Percentiles rank a stretch among this genome's conserved stretches.
Conservation (phyloP, 2,888 invertebrate species). For the Trichopoda pennipes region DNA sequence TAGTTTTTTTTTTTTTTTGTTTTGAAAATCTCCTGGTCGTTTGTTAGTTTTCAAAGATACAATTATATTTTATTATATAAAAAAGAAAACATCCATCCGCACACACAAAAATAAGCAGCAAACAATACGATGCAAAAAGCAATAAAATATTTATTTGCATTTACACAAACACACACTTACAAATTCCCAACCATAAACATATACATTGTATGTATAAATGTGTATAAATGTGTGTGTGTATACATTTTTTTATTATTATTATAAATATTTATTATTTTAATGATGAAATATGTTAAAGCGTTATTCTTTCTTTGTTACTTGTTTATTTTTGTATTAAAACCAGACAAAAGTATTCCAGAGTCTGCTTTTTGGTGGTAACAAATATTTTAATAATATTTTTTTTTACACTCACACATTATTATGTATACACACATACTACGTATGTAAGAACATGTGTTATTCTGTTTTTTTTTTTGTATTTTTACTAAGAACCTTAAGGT, state of each 20-base stretch:
- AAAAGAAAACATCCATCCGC: no score
- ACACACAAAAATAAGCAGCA: slow-evolving; percentile 11
- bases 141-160: slow-evolving; percentile 58
- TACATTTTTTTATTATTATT: not conserved
- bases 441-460: not conserved
- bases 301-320: slow-evolving; percentile 29
- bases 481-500: no score
- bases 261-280: slow-evolving; percentile 76
- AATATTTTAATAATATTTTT: slow-evolving; percentile 24
- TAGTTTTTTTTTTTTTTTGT: not conserved
- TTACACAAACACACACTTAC: slow-evolving; percentile 11
- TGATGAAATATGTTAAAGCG: slow-evolving; percentile 80
- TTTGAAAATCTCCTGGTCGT: slow-evolving; percentile 47
- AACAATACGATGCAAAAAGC: slow-evolving; percentile 31
- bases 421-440: not conserved
- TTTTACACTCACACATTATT: not conserved
- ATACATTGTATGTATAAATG: not conserved
- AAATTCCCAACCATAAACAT: not conserved
- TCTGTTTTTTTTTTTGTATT: no score
- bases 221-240: not conserved
- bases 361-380: not conserved
- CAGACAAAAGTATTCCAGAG: not conserved
- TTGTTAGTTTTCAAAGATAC: slow-evolving; percentile 56
- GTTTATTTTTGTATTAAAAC: slow-evolving; percentile 18
- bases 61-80: slow-evolving; percentile 54